phyloP scores from a whole-genome alignment of 2,888 invertebrate species.

The Orthosia gracilis region DNA sequence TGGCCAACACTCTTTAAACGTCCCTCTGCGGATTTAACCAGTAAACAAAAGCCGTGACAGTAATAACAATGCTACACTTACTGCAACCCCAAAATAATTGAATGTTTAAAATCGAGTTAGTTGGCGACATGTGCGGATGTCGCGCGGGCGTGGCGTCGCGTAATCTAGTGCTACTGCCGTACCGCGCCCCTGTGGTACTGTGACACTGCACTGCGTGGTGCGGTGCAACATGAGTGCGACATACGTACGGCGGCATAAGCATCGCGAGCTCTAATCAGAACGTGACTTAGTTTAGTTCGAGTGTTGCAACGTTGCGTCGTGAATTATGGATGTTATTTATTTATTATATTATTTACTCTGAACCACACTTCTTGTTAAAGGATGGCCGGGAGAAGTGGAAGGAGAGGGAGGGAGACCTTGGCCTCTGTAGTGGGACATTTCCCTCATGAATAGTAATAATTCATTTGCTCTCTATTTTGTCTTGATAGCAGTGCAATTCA shows the following conservation, averaged over 20 bases:
- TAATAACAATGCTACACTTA: conserved; percentile 55
- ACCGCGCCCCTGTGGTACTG: conserved; percentile 69
- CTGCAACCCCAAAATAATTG: conserved; percentile 50
- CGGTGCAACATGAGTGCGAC: not conserved
- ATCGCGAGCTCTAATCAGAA: conserved; percentile 41
- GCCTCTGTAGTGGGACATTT: too few relatives aligned
- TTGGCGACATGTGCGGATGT: conserved; percentile 34
- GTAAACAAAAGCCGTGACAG: conserved; percentile 52
- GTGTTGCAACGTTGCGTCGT: conserved; percentile 11
- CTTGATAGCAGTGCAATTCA: too few relatives aligned
- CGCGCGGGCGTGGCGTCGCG: conserved; percentile 64
- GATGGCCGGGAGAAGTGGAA: too few relatives aligned
- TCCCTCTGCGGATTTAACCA: conserved; percentile 34
- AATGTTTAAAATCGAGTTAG: conserved; percentile 62
- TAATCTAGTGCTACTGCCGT: conserved; percentile 85
- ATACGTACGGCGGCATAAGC: conserved; percentile 50
- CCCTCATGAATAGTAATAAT: too few relatives aligned
- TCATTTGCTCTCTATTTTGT: too few relatives aligned
- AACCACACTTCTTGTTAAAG: too few relatives aligned
- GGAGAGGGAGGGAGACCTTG: too few relatives aligned
- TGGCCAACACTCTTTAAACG: conserved; percentile 32
- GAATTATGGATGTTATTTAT: not conserved
- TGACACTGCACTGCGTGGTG: not conserved
- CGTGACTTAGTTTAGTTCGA: conserved; percentile 26
- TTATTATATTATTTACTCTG: too few relatives aligned